Base-by-base conservation (phyloP, 2,888 invertebrate genomes). In the Brachypterus glaber region DNA sequence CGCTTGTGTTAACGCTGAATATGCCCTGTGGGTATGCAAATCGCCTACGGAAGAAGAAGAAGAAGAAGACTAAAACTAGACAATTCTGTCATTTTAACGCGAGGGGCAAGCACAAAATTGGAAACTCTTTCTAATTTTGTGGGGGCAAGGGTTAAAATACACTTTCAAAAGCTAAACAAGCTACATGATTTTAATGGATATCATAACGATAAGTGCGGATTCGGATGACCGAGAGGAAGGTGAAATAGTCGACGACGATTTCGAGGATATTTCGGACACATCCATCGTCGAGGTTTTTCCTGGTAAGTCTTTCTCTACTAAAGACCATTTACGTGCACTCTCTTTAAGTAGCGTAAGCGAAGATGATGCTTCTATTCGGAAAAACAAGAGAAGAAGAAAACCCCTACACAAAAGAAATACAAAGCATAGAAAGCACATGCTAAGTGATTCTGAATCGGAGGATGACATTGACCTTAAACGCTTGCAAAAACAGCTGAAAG, bases 401-500 rank as follows among this genome's bases (percentile, higher is more conserved):
- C 35, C 33, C 11, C 13, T 30, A 4, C 31, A 32, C 9, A 43
- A 40, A 29, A 25, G 21, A 31, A 39, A 25, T 17, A 37, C 15
- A 32, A 44, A 39, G 12, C 9, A 26, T 12, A 14, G 25, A 17
- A 17, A 14, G 2, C 32, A 25, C 5, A 17, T 11, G 9, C 9
- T 30, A 3, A 36, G 13, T 33, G 33, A 32, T 15, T n/a, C n/a
- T n/a, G 47, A 46, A 34, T 52, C 55, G n/a, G 57, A 59, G 17
- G 54, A 52, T 35, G 47, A 50, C 47, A 21, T 43, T 47, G 16
- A 55, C 16, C 41, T 48, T 47, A 45, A 30, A 27, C 42, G 32
- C 34, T 33, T 53, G 9, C 45, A 57, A 29, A 61, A 65, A 45
- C 72, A 71, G 57, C 55, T 76, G 43, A 72, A 71, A 44, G 65